Conservation (phyloP, 2,113 vertebrate genomes). For the Oreochromis spilurus region DNA sequence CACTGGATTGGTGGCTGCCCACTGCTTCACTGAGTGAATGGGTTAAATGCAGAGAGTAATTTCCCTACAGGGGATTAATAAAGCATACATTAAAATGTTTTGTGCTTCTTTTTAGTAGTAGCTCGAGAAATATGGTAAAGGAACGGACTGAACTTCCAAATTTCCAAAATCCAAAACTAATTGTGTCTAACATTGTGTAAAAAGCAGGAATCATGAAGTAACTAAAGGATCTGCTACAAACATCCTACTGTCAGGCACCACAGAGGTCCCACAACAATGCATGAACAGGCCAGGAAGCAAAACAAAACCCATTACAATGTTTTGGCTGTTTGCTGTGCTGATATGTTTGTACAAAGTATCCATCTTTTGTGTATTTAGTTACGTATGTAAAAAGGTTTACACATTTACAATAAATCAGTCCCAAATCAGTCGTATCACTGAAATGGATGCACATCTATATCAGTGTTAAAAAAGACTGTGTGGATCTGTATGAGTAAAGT, state of each 20-base stretch:
- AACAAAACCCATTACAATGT: neutral
- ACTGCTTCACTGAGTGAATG: neutral
- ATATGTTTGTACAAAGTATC: neutral
- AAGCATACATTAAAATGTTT: neutral
- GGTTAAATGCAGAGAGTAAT: neutral
- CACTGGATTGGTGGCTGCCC: neutral
- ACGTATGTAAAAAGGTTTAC: neutral
- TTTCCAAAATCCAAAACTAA: neutral
- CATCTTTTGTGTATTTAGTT: neutral
- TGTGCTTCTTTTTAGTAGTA: neutral
- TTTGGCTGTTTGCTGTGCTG: neutral
- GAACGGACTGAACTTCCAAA: neutral
- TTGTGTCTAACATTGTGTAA: neutral
- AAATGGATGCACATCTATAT: neutral
- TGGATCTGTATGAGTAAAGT: neutral
- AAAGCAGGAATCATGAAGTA: neutral
- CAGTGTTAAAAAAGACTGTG: neutral
- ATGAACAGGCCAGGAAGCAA: neutral
- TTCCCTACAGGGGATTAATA: neutral
- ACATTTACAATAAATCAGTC: neutral
- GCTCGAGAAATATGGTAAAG: fast-evolving
- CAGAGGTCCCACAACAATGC: neutral
- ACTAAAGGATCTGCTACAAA: neutral
- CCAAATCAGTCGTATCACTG: neutral
- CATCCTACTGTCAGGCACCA: neutral